phyloP scores from a whole-genome alignment of 2,113 vertebrate genomes.

The Alouatta palliata region DNA sequence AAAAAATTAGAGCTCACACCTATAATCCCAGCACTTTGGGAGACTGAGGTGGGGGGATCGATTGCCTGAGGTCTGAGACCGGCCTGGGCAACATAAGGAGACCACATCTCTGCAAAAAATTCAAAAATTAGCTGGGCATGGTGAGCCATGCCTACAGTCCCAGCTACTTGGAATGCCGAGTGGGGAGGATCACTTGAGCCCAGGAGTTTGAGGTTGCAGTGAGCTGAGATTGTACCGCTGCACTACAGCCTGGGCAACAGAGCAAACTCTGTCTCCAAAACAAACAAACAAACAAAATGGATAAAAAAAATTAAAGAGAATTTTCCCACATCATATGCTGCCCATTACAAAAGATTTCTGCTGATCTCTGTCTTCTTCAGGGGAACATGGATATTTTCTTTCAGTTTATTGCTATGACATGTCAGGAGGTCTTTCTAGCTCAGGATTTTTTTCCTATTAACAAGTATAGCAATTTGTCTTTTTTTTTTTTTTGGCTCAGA shows the following conservation, averaged over 20 bases:
- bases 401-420: slow-evolving; percentile 67
- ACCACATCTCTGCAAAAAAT: background rate
- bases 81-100: background rate
- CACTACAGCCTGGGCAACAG: background rate
- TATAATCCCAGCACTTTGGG: background rate
- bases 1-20: slow-evolving; percentile 36
- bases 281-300: too few species aligned
- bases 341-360: slow-evolving; percentile 54
- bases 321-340: background rate
- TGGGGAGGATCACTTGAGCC: background rate
- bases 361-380: slow-evolving; percentile 51
- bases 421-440: slow-evolving; percentile 67
- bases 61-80: background rate
- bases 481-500: slow-evolving; percentile 55
- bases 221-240: background rate
- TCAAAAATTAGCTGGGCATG: background rate
- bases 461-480: too few species aligned
- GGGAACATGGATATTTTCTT: slow-evolving; percentile 63
- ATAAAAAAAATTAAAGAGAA: too few species aligned
- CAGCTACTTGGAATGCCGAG: background rate
- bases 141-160: background rate
- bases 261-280: background rate
- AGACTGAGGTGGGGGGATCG: background rate
- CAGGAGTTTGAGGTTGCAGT: background rate
- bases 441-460: slow-evolving; percentile 48